phyloP scores from a whole-genome alignment of 2,797 vertebrate species.

The Crenichthys baileyi region DNA sequence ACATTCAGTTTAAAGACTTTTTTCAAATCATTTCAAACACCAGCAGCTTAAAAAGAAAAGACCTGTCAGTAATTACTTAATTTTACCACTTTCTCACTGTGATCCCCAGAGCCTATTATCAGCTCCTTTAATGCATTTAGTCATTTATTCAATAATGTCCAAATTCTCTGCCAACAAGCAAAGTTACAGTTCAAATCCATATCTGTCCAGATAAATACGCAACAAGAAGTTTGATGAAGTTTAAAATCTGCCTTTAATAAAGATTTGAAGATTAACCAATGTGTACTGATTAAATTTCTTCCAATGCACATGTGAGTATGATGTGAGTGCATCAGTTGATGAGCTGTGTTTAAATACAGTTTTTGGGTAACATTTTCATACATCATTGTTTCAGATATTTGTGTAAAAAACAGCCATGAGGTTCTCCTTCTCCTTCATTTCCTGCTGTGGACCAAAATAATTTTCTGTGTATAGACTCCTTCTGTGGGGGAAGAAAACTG shows the following conservation, averaged over 20 bases:
- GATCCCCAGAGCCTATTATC: background rate
- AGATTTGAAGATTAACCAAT: background rate
- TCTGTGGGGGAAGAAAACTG: too few relatives aligned
- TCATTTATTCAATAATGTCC: background rate
- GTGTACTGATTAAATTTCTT: too few relatives aligned
- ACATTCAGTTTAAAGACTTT: conserved; percentile 8
- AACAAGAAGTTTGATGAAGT: background rate
- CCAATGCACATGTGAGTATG: too few relatives aligned
- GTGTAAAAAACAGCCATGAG: too few relatives aligned
- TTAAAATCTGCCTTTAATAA: background rate
- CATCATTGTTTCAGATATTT: too few relatives aligned
- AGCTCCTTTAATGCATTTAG: background rate
- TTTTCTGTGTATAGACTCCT: too few relatives aligned
- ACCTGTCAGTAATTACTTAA: background rate
- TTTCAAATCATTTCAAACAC: conserved; percentile 1
- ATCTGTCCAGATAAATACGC: background rate
- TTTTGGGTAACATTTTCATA: too few relatives aligned
- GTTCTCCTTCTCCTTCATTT: too few relatives aligned
- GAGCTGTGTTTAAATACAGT: too few relatives aligned
- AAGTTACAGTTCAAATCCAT: background rate
- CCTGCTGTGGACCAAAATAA: too few relatives aligned
- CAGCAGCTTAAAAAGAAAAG: conserved; percentile 5
- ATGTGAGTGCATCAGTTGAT: too few relatives aligned
- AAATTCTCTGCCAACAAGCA: background rate
- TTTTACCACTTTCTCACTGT: background rate